phyloP scores from a whole-genome alignment of 2,888 invertebrate genomes.

The Drosophila mulleri region DNA sequence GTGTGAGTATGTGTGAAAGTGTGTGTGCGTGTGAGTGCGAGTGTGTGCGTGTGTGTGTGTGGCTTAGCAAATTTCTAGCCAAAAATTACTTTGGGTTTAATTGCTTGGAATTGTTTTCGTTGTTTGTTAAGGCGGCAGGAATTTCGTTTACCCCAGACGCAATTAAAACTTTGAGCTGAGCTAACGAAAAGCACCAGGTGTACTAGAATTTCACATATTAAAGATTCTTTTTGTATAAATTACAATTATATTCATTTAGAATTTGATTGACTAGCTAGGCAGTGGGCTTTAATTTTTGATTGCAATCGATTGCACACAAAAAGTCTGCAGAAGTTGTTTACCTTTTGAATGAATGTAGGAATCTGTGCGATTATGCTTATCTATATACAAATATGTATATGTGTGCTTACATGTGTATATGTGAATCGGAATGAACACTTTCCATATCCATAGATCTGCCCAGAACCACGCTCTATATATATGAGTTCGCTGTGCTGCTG shows the following conservation, averaged over 20 bases:
- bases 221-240: not conserved
- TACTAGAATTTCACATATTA: slow-evolving; percentile 1
- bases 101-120: slow-evolving; percentile 68
- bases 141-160: slow-evolving; percentile 32
- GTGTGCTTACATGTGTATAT: too few relatives aligned
- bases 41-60: slow-evolving; percentile 9
- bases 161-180: slow-evolving; percentile 43
- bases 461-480: too few relatives aligned
- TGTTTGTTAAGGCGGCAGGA: slow-evolving; percentile 35
- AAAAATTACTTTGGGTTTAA: slow-evolving; percentile 70
- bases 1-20: slow-evolving; percentile 12
- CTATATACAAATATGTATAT: too few relatives aligned
- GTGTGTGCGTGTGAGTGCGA: slow-evolving; percentile 7
- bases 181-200: slow-evolving; percentile 28
- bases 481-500: too few relatives aligned
- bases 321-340: too few relatives aligned
- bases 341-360: too few relatives aligned
- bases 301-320: not conserved
- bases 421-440: too few relatives aligned
- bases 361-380: too few relatives aligned
- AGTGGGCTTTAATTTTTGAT: not conserved
- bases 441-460: too few relatives aligned
- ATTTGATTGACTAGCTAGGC: not conserved
- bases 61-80: slow-evolving; percentile 51
- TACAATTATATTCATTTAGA: not conserved